A percentile compares a stretch with the other conserved stretches of the same genome.
Evolutionary conservation across 1,140 invertebrate genomes (phyloP).

Genomic region (Zaprionus nigranus): DNA sequence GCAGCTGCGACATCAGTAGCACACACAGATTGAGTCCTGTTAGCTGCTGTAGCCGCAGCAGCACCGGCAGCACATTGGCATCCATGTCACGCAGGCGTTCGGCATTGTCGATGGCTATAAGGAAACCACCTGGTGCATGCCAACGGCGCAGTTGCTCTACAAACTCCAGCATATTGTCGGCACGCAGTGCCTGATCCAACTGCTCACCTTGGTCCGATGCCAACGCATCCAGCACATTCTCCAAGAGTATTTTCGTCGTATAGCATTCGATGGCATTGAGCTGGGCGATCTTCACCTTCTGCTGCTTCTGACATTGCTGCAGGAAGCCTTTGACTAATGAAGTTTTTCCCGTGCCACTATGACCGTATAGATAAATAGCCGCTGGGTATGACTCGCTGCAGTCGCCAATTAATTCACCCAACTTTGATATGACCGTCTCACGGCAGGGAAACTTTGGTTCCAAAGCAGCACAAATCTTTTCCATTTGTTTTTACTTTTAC

Average conservation of each 20-base stretch:
- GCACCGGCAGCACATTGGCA: slow-evolving; percentile 88
- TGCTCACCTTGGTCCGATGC: not conserved
- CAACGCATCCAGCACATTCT: slow-evolving; percentile 89
- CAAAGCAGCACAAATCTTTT: slow-evolving; percentile 49
- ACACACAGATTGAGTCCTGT: slow-evolving; percentile 90
- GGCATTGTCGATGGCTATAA: slow-evolving; percentile 91
- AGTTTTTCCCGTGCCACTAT: slow-evolving; percentile 92
- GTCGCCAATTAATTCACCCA: slow-evolving; percentile 87
- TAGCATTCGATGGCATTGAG: slow-evolving; percentile 94
- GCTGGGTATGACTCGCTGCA: slow-evolving; percentile 87
- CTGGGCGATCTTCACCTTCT: slow-evolving; percentile 87
- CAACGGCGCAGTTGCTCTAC: slow-evolving; percentile 85
- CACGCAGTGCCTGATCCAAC: slow-evolving; percentile 83
- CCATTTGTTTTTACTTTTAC: slow-evolving; percentile 48
- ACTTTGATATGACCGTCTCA: slow-evolving; percentile 86
- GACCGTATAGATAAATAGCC: slow-evolving; percentile 91
- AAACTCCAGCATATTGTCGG: slow-evolving; percentile 91
- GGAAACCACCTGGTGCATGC: slow-evolving; percentile 33
- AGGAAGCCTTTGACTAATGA: slow-evolving; percentile 88
- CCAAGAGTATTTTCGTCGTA: slow-evolving; percentile 90
- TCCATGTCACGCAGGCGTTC: slow-evolving; percentile 91
- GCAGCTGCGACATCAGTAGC: slow-evolving; percentile 90
- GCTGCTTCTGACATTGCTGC: slow-evolving; percentile 72
- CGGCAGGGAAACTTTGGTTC: slow-evolving; percentile 85
- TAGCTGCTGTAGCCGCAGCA: slow-evolving; percentile 91